Evolutionary conservation across 2,888 invertebrate species (phyloP).

Genomic region (Unio pictorum): DNA sequence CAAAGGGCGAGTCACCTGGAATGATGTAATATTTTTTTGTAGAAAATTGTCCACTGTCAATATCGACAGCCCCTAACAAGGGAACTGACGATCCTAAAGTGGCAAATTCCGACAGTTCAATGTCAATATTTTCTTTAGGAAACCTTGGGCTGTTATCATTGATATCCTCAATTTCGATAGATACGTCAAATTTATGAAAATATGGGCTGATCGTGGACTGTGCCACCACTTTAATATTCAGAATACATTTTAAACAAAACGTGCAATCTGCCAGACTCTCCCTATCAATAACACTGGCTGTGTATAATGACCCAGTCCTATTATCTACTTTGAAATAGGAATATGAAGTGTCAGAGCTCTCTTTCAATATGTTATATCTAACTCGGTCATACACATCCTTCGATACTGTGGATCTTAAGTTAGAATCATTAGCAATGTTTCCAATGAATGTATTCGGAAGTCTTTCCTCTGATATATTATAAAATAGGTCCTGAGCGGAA

Average conservation of each 20-base stretch:
- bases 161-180: constrained; percentile 47
- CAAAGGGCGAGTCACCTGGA: constrained; percentile 29
- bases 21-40: constrained; percentile 43
- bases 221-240: constrained; percentile 49
- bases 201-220: constrained; percentile 47
- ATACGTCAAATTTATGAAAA: constrained; percentile 49
- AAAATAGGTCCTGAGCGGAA: constrained; percentile 14
- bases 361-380: not conserved
- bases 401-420: constrained; percentile 41
- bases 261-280: constrained; percentile 42
- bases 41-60: constrained; percentile 43
- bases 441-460: constrained; percentile 37
- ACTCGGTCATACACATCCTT: constrained; percentile 40
- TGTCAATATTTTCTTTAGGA: constrained; percentile 34
- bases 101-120: constrained; percentile 49
- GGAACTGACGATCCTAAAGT: constrained; percentile 39
- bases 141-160: constrained; percentile 58
- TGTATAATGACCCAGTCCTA: constrained; percentile 36
- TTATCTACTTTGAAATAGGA: constrained; percentile 49
- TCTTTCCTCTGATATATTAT: constrained; percentile 37
- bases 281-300: constrained; percentile 33
- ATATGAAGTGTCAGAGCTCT: constrained; percentile 16
- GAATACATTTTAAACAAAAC: constrained; percentile 36
- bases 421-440: constrained; percentile 42
- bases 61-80: constrained; percentile 46